These are phyloP conservation scores for Semibalanus balanoides DNA, from an alignment of 1,140 invertebrate species.

Conservation along the genomic window DNA sequence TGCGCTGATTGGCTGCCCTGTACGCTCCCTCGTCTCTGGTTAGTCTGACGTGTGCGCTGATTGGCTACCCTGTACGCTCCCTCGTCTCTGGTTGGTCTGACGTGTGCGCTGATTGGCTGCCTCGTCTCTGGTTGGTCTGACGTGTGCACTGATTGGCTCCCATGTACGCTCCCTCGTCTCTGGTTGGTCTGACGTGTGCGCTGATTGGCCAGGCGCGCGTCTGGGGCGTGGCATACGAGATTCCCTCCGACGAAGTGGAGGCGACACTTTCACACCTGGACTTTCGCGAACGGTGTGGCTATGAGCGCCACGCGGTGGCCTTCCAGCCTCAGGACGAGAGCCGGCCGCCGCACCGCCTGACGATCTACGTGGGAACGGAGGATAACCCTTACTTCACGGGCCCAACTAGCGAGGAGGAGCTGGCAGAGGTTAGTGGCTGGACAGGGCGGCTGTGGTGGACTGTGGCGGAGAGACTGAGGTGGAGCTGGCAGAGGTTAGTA, in stretches of 20 bases:
- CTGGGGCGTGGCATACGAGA: slow-evolving; percentile 83
- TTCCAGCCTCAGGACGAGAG: slow-evolving; percentile 10
- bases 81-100: too few species aligned
- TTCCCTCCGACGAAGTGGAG: slow-evolving; percentile 48
- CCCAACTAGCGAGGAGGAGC: slow-evolving; percentile 8
- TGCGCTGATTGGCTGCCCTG: too few species aligned
- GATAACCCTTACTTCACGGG: slow-evolving; percentile 12
- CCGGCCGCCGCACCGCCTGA: not conserved
- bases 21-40: too few species aligned
- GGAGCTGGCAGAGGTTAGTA: not conserved
- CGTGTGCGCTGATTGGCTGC: too few species aligned
- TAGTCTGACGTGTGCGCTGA: too few species aligned
- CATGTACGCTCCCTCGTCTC: too few species aligned
- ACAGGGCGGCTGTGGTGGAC: not conserved
- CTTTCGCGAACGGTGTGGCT: slow-evolving; percentile 79
- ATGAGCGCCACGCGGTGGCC: slow-evolving; percentile 41
- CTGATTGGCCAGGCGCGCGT: slow-evolving; percentile 38
- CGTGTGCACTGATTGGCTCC: too few species aligned
- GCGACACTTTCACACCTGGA: slow-evolving; percentile 65
- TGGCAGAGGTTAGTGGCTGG: slow-evolving; percentile 8
- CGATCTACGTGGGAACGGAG: slow-evolving; percentile 9
- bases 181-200: too few species aligned
- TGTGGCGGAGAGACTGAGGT: not conserved
- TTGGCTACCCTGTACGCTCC: too few species aligned
- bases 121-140: too few species aligned